These are phyloP conservation scores for Thaumatotibia leucotreta DNA, from an alignment of 1,140 invertebrate genomes.

Conservation along the genomic window DNA sequence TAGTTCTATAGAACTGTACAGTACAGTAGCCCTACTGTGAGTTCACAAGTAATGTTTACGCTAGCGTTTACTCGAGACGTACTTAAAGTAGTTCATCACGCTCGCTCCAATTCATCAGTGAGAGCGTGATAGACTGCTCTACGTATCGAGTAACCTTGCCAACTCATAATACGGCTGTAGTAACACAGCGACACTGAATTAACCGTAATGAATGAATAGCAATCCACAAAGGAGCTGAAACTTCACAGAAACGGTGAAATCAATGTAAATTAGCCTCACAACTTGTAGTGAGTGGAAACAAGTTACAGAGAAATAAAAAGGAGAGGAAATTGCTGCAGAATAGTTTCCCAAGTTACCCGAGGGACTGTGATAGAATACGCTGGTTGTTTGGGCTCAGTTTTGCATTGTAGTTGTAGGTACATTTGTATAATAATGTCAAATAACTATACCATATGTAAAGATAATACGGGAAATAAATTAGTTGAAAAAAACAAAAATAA, in stretches of 20 bases:
- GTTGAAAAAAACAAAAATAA: too few species aligned
- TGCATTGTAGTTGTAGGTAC: neutral
- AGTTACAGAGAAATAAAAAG: constrained; percentile 6
- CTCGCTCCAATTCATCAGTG: too few species aligned
- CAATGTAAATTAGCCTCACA: constrained; percentile 8
- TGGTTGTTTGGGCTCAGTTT: neutral
- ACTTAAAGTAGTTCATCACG: too few species aligned
- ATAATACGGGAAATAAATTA: too few species aligned
- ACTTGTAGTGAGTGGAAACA: constrained; percentile 2
- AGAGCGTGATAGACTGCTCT: too few species aligned
- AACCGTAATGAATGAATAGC: neutral
- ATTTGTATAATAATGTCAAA: neutral
- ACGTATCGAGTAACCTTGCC: too few species aligned
- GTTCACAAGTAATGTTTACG: too few species aligned
- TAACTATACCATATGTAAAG: too few species aligned
- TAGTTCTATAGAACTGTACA: too few species aligned
- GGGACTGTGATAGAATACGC: neutral
- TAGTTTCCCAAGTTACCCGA: constrained; percentile 1
- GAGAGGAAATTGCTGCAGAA: neutral
- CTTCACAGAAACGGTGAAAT: neutral
- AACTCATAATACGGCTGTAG: too few species aligned
- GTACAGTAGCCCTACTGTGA: too few species aligned
- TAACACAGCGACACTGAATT: neutral
- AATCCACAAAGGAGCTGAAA: neutral
- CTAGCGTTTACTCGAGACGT: too few species aligned